These are phyloP conservation scores for Lagodon rhomboides DNA, from an alignment of 2,797 vertebrate species.

Conservation along the genomic window DNA sequence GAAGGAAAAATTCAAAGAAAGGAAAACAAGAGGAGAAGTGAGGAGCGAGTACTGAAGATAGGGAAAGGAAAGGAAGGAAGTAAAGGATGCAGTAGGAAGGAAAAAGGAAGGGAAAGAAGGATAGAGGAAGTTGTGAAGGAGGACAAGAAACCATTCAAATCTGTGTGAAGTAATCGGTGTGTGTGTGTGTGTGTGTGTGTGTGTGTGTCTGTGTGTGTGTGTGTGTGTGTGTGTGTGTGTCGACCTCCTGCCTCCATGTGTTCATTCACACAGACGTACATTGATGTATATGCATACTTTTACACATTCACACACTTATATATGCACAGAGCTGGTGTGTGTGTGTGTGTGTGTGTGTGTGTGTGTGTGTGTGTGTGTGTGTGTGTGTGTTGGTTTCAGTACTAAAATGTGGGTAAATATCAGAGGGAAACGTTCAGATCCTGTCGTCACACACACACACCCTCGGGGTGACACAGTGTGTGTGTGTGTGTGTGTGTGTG, in stretches of 20 bases:
- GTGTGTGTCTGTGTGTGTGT: no score
- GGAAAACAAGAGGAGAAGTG: neutral
- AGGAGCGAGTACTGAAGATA: no score
- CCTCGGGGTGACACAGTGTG: conserved; percentile 22
- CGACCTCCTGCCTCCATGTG: conserved; percentile 10
- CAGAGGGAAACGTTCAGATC: neutral
- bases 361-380: conserved; percentile 17
- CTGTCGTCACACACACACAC: conserved; percentile 7
- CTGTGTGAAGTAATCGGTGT: no score
- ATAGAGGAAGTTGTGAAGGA: no score
- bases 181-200: no score
- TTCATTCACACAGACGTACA: conserved; percentile 11
- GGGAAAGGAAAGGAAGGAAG: no score
- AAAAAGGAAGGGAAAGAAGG: no score
- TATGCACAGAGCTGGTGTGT: conserved; percentile 1
- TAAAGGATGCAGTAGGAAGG: no score
- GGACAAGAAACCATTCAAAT: no score
- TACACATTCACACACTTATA: conserved; percentile 32
- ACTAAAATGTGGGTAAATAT: conserved; percentile 50
- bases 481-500: neutral
- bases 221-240: no score
- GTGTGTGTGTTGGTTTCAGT: conserved; percentile 15
- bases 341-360: neutral
- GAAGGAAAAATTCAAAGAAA: no score
- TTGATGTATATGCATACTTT: conserved; percentile 25